A percentile compares a stretch with the other conserved stretches of the same genome.
Conservation (phyloP, 2,113 vertebrate species). For the Tapirus terrestris region DNA sequence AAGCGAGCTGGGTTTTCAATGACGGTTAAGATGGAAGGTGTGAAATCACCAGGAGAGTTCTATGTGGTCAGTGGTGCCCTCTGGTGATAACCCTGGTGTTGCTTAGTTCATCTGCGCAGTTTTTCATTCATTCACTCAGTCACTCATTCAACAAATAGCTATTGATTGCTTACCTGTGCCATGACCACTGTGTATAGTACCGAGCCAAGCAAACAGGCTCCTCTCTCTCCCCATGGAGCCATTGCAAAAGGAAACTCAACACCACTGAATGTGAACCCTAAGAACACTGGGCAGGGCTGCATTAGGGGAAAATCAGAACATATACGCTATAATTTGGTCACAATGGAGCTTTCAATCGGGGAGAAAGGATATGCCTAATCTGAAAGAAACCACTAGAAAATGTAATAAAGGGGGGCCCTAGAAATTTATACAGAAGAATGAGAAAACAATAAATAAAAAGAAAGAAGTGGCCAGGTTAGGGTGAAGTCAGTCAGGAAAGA, state of each 20-base stretch:
- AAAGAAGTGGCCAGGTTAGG: not conserved
- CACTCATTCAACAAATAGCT: not conserved
- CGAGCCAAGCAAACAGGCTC: not conserved
- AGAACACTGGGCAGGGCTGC: not conserved
- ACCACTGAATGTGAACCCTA: too few relatives aligned
- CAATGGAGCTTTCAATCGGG: too few relatives aligned
- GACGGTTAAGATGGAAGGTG: too few relatives aligned
- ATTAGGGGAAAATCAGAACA: not conserved
- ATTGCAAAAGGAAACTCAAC: fast-evolving
- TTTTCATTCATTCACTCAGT: not conserved
- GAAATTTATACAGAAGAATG: not conserved
- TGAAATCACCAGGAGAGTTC: too few relatives aligned
- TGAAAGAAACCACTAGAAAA: not conserved
- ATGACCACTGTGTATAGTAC: fast-evolving
- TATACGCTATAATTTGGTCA: fast-evolving
- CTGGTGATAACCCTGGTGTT: not conserved
- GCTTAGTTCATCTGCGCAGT: not conserved
- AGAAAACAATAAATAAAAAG: not conserved
- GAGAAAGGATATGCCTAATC: not conserved
- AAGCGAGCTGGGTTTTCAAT: not conserved
- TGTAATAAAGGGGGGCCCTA: not conserved
- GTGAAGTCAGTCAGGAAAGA: not conserved
- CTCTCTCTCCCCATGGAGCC: fast-evolving
- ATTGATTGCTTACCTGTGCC: not conserved
- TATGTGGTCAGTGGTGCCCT: not conserved